These are phyloP conservation scores for Trichomalopsis sarcophagae DNA, from an alignment of 1,140 invertebrate species.

Conservation along the genomic window DNA sequence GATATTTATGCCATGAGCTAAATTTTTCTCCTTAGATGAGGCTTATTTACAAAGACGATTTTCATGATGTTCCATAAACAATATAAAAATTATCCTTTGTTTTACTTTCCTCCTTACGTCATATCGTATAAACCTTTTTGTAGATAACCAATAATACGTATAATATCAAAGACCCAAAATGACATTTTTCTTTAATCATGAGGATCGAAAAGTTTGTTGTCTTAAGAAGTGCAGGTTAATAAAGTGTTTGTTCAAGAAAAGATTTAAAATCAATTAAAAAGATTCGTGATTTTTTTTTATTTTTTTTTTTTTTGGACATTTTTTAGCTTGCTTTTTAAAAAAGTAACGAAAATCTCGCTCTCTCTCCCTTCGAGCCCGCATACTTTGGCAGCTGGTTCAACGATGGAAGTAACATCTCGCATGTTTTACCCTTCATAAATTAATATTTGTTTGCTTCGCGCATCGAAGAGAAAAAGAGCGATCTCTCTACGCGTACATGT, in stretches of 20 bases:
- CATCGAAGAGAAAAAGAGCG: constrained; percentile 51
- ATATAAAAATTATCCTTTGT: constrained; percentile 8
- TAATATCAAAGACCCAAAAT: background rate
- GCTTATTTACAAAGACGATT: constrained; percentile 4
- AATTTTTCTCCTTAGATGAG: background rate
- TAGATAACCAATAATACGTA: background rate
- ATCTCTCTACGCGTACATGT: constrained; percentile 51
- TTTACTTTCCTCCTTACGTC: background rate
- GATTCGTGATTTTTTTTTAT: constrained; percentile 22
- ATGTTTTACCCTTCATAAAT: constrained; percentile 23
- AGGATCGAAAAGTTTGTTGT: background rate
- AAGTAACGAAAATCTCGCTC: constrained; percentile 59
- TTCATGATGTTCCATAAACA: background rate
- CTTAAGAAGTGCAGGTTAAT: background rate
- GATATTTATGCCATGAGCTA: background rate
- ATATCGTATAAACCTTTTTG: background rate
- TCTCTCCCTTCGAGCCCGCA: constrained; percentile 36
- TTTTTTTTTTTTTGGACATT: constrained; percentile 41
- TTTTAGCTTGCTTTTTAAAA: constrained; percentile 54
- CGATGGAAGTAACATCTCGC: constrained; percentile 27
- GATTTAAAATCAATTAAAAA: constrained; percentile 37
- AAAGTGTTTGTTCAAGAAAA: constrained; percentile 12
- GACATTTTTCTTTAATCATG: background rate
- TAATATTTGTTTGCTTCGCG: constrained; percentile 33
- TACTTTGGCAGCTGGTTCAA: constrained; percentile 46